A percentile compares a stretch with the other conserved stretches of the same genome.
Conservation (phyloP, 2,888 invertebrate genomes). For the Onchidella celtica region DNA sequence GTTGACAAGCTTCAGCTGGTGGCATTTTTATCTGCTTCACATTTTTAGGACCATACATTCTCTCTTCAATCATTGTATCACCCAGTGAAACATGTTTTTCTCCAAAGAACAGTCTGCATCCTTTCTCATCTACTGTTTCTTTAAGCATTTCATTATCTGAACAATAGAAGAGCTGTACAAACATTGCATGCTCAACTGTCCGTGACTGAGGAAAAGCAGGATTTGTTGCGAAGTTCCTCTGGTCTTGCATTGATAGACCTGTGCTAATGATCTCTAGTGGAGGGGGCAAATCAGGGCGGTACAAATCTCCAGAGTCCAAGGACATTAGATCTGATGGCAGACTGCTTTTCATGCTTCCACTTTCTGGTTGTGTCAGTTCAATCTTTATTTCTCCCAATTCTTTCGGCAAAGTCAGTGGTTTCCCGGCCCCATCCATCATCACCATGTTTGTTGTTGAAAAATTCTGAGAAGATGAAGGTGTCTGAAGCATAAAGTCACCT, state of each 20-base stretch:
- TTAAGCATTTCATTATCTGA: neutral
- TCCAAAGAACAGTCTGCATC: conserved; percentile 32
- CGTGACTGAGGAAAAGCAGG: too few species aligned
- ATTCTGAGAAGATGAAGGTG: conserved; percentile 16
- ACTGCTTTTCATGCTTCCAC: neutral
- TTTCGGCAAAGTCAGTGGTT: neutral
- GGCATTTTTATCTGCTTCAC: conserved; percentile 32
- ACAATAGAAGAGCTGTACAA: neutral
- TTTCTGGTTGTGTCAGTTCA: neutral
- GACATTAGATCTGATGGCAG: conserved; percentile 36
- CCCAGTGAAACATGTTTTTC: neutral
- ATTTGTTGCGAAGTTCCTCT: neutral
- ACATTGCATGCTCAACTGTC: conserved; percentile 9
- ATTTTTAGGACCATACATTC: conserved; percentile 31
- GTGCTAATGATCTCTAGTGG: neutral
- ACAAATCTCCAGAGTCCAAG: conserved; percentile 24
- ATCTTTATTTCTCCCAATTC: neutral
- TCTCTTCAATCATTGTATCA: neutral
- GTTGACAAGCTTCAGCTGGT: neutral
- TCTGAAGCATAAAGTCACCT: neutral
- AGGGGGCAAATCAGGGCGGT: neutral
- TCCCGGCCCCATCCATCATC: too few species aligned
- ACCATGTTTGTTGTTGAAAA: neutral
- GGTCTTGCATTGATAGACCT: neutral
- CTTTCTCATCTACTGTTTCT: neutral